phyloP scores from a whole-genome alignment of 1,140 invertebrate genomes.

The Papilio machaon region DNA sequence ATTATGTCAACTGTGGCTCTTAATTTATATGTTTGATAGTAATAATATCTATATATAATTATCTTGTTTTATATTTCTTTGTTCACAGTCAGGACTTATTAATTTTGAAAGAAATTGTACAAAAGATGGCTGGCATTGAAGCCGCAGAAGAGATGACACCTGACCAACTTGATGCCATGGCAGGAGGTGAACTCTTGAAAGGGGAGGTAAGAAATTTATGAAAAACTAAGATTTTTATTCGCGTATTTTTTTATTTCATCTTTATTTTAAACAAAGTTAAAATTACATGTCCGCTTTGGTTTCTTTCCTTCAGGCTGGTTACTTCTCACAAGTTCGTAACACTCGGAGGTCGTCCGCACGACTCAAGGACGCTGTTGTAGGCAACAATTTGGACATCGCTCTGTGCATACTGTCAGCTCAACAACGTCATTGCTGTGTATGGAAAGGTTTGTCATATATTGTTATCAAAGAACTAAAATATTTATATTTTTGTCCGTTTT shows the following conservation, averaged over 20 bases:
- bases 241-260: conserved; percentile 7
- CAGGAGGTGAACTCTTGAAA: conserved; percentile 96
- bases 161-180: conserved; percentile 97
- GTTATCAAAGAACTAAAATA: no score
- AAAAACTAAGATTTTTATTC: no score
- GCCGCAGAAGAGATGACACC: conserved; percentile 97
- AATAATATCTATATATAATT: neutral
- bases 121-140: conserved; percentile 99
- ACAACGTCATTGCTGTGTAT: conserved; percentile 92
- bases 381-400: conserved; percentile 95
- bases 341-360: conserved; percentile 97
- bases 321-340: conserved; percentile 98
- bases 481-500: no score
- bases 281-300: no score
- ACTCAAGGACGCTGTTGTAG: conserved; percentile 96
- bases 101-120: conserved; percentile 98
- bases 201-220: conserved; percentile 87
- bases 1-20: neutral
- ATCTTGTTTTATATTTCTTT: conserved; percentile 31
- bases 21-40: conserved; percentile 20
- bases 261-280: neutral
- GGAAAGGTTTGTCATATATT: conserved; percentile 68
- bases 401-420: conserved; percentile 98
- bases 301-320: conserved; percentile 85
- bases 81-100: conserved; percentile 92